Evolutionary conservation across 2,888 invertebrate species (phyloP).

Genomic region (Caenorhabditis parvicauda): DNA sequence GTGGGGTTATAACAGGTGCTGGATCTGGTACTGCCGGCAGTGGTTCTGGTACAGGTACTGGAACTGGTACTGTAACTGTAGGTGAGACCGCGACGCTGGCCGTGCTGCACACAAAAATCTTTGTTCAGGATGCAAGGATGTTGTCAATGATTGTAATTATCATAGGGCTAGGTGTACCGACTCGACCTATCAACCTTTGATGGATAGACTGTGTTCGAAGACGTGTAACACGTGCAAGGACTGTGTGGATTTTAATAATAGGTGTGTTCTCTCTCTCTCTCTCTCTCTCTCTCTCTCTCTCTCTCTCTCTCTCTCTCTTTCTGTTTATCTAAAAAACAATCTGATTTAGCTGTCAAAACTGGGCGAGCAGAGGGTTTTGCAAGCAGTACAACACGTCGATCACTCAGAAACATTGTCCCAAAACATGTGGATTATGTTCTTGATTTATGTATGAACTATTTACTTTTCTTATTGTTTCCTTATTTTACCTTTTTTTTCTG

Average conservation of each 20-base stretch:
- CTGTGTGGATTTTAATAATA: conserved; percentile 22
- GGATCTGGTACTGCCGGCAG: too few species aligned
- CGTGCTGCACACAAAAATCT: background rate
- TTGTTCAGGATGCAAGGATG: conserved; percentile 18
- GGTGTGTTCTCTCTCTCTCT: too few species aligned
- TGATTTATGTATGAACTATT: too few species aligned
- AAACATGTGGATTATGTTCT: conserved; percentile 20
- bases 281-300: too few species aligned
- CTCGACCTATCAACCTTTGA: conserved; percentile 17
- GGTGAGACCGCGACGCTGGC: background rate
- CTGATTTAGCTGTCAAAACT: conserved; percentile 6
- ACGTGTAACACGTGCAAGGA: conserved; percentile 24
- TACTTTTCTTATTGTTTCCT: too few species aligned
- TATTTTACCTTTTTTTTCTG: too few species aligned
- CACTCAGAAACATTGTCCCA: conserved; percentile 14
- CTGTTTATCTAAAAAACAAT: too few species aligned
- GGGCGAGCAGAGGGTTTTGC: conserved; percentile 20
- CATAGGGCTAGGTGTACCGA: conserved; percentile 12
- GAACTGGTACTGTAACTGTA: background rate
- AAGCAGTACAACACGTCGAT: conserved; percentile 11
- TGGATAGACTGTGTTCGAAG: conserved; percentile 30
- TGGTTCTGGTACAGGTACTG: conserved; percentile 5
- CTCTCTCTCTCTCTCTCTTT: too few species aligned
- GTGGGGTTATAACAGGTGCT: background rate
- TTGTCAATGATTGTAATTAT: conserved; percentile 17